Percentiles rank a stretch among this genome's conserved stretches.
Evolutionary conservation across 2,113 vertebrate species (phyloP).

Genomic region (Pomatostomus ruficeps): DNA sequence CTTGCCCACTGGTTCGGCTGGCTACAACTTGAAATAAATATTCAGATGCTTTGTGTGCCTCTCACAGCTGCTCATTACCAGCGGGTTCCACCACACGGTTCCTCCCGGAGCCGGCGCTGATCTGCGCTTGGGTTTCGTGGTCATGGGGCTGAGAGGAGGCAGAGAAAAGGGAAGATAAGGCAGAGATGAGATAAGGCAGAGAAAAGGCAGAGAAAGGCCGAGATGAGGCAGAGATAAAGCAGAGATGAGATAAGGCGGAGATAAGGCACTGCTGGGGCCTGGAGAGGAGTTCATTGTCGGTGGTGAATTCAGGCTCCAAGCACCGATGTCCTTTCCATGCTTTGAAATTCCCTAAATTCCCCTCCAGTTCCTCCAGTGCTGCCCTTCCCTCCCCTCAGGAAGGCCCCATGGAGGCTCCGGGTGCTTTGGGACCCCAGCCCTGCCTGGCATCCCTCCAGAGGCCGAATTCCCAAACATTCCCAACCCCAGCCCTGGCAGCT

Average conservation of each 20-base stretch:
- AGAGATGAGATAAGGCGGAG: neutral
- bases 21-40: neutral
- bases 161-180: no score
- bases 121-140: neutral
- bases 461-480: neutral
- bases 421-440: neutral
- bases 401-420: neutral
- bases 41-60: neutral
- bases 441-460: neutral
- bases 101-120: neutral
- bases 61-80: neutral
- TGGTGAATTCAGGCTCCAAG: neutral
- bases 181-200: neutral
- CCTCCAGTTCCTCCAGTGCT: neutral
- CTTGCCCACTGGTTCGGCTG: neutral
- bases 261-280: neutral
- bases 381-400: neutral
- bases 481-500: neutral
- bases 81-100: neutral
- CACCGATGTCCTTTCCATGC: neutral
- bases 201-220: neutral
- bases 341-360: constrained; percentile 17
- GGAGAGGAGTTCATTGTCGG: neutral
- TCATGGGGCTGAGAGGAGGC: neutral
- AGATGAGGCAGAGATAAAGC: no score